Evolutionary conservation across 1,140 invertebrate species (phyloP).

Genomic region (Scylla paramamosain): DNA sequence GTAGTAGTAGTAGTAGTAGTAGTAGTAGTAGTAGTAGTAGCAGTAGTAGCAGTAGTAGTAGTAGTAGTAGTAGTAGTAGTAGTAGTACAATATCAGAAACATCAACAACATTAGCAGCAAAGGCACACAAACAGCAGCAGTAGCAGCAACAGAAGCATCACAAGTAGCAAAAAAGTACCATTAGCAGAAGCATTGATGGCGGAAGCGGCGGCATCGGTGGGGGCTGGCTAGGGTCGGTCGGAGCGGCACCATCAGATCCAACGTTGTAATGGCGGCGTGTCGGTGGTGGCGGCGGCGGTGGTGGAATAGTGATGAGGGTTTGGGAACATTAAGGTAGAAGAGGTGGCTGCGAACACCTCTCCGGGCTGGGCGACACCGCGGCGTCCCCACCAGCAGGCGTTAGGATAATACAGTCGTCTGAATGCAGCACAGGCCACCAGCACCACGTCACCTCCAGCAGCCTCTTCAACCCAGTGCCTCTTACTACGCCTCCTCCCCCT

Average conservation of each 20-base stretch:
- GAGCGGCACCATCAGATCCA: no score
- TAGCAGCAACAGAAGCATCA: no score
- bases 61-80: no score
- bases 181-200: no score
- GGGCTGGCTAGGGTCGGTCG: no score
- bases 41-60: no score
- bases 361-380: neutral
- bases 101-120: no score
- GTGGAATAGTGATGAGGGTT: slow-evolving; percentile 1
- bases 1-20: no score
- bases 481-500: neutral
- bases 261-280: neutral
- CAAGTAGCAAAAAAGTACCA: no score
- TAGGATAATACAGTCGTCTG: neutral
- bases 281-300: neutral
- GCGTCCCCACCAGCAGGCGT: neutral
- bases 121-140: no score
- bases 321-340: neutral
- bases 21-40: no score
- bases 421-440: neutral
- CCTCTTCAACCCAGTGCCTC: neutral
- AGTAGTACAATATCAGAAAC: no score
- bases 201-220: neutral
- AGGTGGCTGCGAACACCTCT: neutral
- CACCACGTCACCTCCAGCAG: neutral